Evolutionary conservation across 2,888 invertebrate species (phyloP).

Genomic region (Sinohyriopsis cumingii): DNA sequence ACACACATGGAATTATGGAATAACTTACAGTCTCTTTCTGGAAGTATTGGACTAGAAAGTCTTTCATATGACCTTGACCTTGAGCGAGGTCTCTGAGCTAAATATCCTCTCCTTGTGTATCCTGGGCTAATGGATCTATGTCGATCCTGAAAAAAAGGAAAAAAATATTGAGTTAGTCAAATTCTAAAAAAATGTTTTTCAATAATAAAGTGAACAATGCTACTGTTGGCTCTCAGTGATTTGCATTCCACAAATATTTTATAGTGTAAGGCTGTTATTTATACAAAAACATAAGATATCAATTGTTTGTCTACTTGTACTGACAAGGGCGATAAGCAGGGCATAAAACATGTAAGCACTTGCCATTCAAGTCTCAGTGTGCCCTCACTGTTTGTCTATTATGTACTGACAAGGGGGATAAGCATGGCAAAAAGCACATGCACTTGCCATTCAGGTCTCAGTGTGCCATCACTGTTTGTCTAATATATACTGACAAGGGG

Average conservation of each 20-base stretch:
- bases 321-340: too few species aligned
- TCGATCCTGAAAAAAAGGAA: slow-evolving; percentile 20
- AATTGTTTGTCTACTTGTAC: too few species aligned
- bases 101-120: slow-evolving; percentile 41
- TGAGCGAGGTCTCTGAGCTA: slow-evolving; percentile 55
- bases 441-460: too few species aligned
- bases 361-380: too few species aligned
- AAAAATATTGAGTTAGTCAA: not conserved
- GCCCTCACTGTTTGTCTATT: too few species aligned
- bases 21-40: slow-evolving; percentile 56
- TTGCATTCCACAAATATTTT: not conserved
- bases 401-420: too few species aligned
- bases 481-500: too few species aligned
- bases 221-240: slow-evolving; percentile 1
- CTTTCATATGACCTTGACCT: slow-evolving; percentile 55
- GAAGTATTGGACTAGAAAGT: slow-evolving; percentile 40
- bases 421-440: too few species aligned
- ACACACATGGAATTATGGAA: too few species aligned
- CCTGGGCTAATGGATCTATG: slow-evolving; percentile 50
- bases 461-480: too few species aligned
- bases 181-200: not conserved
- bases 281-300: too few species aligned
- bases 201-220: not conserved
- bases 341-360: too few species aligned
- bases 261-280: not conserved